phyloP scores from a whole-genome alignment of 2,113 vertebrate genomes.

The Otus sunia region DNA sequence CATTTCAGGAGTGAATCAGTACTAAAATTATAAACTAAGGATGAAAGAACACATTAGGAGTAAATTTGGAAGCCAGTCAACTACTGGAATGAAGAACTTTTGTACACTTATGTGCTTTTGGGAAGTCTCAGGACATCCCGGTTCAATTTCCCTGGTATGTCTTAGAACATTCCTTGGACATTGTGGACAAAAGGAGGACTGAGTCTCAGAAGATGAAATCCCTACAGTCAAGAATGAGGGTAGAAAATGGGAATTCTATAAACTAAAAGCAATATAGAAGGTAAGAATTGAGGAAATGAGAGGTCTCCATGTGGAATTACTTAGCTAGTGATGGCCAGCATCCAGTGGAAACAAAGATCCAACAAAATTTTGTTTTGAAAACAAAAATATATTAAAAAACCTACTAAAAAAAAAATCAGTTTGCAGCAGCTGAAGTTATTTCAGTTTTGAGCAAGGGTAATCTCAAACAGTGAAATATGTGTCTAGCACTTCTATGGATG shows the following conservation, averaged over 20 bases:
- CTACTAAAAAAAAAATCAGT: not conserved
- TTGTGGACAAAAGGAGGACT: not conserved
- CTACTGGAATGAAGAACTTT: not conserved
- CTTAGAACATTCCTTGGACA: not conserved
- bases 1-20: slow-evolving; percentile 72
- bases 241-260: not conserved
- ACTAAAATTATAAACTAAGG: slow-evolving; percentile 71
- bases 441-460: not conserved
- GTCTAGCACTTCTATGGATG: not conserved
- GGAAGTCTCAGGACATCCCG: not conserved
- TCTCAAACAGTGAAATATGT: not conserved
- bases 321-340: not conserved
- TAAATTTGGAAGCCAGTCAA: not conserved
- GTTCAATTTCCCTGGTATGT: not conserved
- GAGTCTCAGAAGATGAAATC: not conserved
- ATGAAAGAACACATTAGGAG: not conserved
- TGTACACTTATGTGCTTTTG: not conserved
- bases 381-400: not conserved
- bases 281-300: not conserved
- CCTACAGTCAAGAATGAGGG: not conserved
- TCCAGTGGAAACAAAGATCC: not conserved
- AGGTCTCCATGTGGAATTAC: not conserved
- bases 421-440: not conserved
- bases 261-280: not conserved
- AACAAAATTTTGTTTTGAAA: not conserved